These are phyloP conservation scores for Neodiprion pinetum DNA, from an alignment of 1,140 invertebrate species.

Conservation along the genomic window DNA sequence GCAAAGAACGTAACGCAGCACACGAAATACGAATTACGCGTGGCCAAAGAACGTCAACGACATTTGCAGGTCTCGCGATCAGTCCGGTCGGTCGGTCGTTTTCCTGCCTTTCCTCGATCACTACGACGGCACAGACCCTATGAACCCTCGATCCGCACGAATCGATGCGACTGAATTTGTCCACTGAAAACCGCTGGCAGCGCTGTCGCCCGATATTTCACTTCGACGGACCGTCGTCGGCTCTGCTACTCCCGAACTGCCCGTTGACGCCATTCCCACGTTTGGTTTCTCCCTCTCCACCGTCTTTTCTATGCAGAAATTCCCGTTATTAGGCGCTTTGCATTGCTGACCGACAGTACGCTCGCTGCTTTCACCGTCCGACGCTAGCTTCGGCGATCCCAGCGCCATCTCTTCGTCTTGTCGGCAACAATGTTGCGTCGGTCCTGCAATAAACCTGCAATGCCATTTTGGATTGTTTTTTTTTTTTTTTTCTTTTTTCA, in stretches of 20 bases:
- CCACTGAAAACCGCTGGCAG: constrained; percentile 4
- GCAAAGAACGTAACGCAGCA: no score
- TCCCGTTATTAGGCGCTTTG: not conserved
- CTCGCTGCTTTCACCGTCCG: not conserved
- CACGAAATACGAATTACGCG: no score
- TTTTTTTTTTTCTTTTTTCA: no score
- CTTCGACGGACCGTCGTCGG: not conserved
- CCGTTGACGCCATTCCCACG: not conserved
- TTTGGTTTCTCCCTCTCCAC: not conserved
- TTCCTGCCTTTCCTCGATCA: constrained; percentile 44
- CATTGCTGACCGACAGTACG: not conserved
- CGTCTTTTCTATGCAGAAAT: not conserved
- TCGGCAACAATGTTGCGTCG: not conserved
- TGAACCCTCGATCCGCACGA: constrained; percentile 21
- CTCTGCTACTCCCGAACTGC: constrained; percentile 6
- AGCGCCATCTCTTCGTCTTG: not conserved
- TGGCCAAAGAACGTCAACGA: no score
- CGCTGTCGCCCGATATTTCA: not conserved
- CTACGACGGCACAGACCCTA: constrained; percentile 37
- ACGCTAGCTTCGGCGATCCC: not conserved
- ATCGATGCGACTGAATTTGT: not conserved
- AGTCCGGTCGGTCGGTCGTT: constrained; percentile 30
- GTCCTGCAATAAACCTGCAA: no score
- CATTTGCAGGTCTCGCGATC: no score
- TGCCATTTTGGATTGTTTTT: no score